These are phyloP conservation scores for Xestia ashworthii DNA, from an alignment of 2,888 invertebrate species.

Conservation along the genomic window DNA sequence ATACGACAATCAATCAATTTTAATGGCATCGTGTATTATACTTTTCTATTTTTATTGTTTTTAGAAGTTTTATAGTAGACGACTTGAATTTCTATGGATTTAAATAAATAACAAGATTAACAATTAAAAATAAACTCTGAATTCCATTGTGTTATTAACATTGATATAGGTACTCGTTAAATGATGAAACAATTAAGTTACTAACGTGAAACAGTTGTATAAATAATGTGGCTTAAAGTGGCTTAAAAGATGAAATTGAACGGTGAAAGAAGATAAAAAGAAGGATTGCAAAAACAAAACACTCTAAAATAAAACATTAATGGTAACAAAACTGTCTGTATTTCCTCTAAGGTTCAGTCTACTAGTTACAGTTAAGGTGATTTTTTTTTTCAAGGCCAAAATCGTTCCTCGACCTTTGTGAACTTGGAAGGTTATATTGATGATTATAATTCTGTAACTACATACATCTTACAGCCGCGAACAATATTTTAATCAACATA, in stretches of 20 bases:
- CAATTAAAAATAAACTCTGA: conserved; percentile 33
- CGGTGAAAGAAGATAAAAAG: no score
- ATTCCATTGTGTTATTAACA: neutral
- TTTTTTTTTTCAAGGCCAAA: no score
- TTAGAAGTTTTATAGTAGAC: conserved; percentile 48
- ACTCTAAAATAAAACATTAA: no score
- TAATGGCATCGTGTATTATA: conserved; percentile 59
- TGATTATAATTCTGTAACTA: no score
- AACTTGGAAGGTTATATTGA: no score
- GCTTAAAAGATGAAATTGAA: neutral
- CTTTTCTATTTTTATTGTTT: conserved; percentile 64
- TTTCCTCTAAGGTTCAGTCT: no score
- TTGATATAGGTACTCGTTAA: neutral
- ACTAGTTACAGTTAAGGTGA: no score
- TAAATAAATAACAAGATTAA: conserved; percentile 44
- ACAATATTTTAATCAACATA: no score
- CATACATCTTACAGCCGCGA: no score
- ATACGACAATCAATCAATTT: conserved; percentile 67
- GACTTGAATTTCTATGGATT: conserved; percentile 29
- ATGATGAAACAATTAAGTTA: neutral
- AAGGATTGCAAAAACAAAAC: no score
- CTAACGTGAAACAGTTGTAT: neutral
- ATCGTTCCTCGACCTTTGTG: no score
- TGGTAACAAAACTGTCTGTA: no score
- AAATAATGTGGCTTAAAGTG: neutral